Base-by-base conservation (phyloP, 2,113 vertebrate genomes). In the Hyla sarda region DNA sequence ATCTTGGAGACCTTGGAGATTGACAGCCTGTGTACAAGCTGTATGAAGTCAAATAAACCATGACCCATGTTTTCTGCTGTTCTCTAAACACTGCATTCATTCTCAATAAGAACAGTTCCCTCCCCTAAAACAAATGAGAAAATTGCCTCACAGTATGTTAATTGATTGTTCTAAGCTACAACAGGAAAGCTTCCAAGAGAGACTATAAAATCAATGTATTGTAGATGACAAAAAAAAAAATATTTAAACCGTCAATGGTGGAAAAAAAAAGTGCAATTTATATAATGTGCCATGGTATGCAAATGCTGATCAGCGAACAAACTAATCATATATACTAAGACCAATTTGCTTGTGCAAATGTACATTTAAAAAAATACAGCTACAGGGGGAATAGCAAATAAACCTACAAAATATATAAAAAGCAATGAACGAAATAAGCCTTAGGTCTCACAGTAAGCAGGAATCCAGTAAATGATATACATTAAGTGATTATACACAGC, bases 401-500 rank as follows among this genome's bases (percentile, higher is more conserved):
- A 58, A 56, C 52, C 54, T n/a, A 79, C 12, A 58, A 41, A 79
- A 8, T 41, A 21, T 79, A 79, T 41, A 23, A 79, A 41, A 41
- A 17, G 45, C 23, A 76, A 79, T 21, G 30, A 14, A 41, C 12
- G 37, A 14, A 79, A 79, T 79, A 23, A 58, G 77, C 77, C 77
- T 60, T 21, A n/a, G 54, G 54, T 37, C 77, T 58, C 52, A n/a
- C 34, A 60, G 54, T 32, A 12, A 79, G 77, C 34, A 41, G 77
- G 54, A 79, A 79, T n/a, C 52, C 34, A 56, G 30, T 32, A 77
- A 52, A 77, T 75, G 73, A 75, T 48, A 47, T 30, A 50, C 41
- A 30, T 41, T 58, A 41, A 41, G 77, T 60, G 54, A 79, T 80
- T 80, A 80, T 80, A 54, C 37, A 60, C 32, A 58, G 77, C 32